These are phyloP conservation scores for Eulithis prunata DNA, from an alignment of 2,888 invertebrate species.

Conservation along the genomic window DNA sequence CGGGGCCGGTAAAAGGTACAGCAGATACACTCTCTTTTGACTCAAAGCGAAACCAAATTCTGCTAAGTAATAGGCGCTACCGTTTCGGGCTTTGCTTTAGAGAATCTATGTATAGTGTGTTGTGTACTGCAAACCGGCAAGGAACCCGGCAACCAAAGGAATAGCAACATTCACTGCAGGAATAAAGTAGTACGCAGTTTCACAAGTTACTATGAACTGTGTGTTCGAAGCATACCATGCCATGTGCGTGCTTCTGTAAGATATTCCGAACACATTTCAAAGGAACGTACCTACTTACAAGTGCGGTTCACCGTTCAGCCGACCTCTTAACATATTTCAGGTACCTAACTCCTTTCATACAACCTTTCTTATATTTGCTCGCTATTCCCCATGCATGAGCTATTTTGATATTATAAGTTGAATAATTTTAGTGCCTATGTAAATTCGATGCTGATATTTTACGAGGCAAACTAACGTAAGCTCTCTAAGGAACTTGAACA, in stretches of 20 bases:
- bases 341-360: constrained; percentile 38
- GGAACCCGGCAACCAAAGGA: constrained; percentile 7
- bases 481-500: constrained; percentile 18
- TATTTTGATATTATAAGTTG: constrained; percentile 41
- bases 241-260: constrained; percentile 16
- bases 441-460: constrained; percentile 25
- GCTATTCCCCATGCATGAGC: constrained; percentile 43
- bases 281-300: constrained; percentile 39
- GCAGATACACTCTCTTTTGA: constrained; percentile 9
- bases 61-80: constrained; percentile 30
- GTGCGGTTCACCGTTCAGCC: constrained; percentile 37
- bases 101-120: constrained; percentile 11
- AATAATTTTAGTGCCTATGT: constrained; percentile 33
- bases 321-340: constrained; percentile 42
- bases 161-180: constrained; percentile 5
- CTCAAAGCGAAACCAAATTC: constrained; percentile 15
- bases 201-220: constrained; percentile 7
- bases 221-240: constrained; percentile 15
- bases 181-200: constrained; percentile 5
- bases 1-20: neutral
- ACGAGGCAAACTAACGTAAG: constrained; percentile 19
- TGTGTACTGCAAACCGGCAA: constrained; percentile 7
- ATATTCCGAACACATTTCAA: constrained; percentile 37
- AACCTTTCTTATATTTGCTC: constrained; percentile 42
- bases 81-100: constrained; percentile 6